These are phyloP conservation scores for Synergus laeviventris DNA, from an alignment of 2,888 invertebrate genomes.

Conservation along the genomic window DNA sequence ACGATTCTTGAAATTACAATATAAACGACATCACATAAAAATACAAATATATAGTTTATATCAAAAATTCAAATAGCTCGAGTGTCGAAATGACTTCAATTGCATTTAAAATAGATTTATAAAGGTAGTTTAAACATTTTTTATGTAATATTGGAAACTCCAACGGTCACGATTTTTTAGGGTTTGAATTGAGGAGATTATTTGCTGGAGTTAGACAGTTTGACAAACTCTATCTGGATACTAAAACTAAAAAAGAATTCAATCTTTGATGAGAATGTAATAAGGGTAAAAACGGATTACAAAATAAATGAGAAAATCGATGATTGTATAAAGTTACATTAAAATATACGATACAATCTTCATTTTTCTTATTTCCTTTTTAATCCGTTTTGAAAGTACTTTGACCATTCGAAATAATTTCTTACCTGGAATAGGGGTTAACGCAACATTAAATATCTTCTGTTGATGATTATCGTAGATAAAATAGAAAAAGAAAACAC, in stretches of 20 bases:
- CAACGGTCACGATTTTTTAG: not conserved
- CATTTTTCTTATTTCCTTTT: too few species aligned
- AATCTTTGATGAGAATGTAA: too few species aligned
- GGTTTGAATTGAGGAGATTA: not conserved
- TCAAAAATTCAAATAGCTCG: not conserved
- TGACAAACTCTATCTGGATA: too few species aligned
- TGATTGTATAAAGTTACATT: too few species aligned
- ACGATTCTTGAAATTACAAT: not conserved
- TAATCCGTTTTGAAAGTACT: too few species aligned
- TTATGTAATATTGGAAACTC: not conserved
- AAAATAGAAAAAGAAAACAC: not conserved
- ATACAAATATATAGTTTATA: not conserved
- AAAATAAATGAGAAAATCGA: too few species aligned
- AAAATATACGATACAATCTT: too few species aligned
- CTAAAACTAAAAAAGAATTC: too few species aligned
- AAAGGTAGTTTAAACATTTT: not conserved
- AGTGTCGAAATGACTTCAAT: not conserved
- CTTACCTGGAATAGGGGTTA: slow-evolving; percentile 14
- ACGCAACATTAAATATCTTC: slow-evolving; percentile 10
- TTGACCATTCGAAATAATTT: not conserved
- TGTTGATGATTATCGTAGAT: slow-evolving; percentile 1
- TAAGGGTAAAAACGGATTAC: too few species aligned
- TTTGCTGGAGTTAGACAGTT: not conserved
- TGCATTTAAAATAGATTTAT: not conserved
- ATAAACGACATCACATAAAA: not conserved